phyloP scores from a whole-genome alignment of 2,797 vertebrate genomes.

The Pyrocephalus nanus region DNA sequence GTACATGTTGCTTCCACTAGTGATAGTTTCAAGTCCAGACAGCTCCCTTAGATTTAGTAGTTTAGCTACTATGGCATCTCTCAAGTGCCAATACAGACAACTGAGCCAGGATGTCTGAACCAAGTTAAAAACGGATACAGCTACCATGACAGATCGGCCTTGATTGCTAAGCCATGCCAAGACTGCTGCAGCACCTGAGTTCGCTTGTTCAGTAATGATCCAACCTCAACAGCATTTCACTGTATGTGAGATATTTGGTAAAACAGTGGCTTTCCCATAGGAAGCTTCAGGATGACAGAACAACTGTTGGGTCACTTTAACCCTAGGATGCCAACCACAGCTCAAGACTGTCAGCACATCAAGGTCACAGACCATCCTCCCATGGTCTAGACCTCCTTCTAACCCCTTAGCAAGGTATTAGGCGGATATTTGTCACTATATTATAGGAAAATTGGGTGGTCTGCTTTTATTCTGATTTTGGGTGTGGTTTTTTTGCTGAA shows the following conservation, averaged over 20 bases:
- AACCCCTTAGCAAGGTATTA: background rate
- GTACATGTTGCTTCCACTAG: background rate
- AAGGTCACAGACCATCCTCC: background rate
- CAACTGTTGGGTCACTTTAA: background rate
- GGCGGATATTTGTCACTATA: background rate
- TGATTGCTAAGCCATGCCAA: background rate
- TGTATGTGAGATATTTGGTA: background rate
- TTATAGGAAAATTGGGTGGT: background rate
- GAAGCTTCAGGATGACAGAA: background rate
- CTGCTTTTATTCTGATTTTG: background rate
- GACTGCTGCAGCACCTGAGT: background rate
- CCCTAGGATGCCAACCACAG: background rate
- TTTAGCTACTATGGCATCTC: background rate
- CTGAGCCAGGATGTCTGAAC: background rate
- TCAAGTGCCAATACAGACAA: background rate
- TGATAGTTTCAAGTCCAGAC: background rate
- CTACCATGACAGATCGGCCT: background rate
- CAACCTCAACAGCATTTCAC: background rate
- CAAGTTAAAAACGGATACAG: background rate
- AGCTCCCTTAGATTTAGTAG: background rate
- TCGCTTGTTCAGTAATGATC: background rate
- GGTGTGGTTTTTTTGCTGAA: background rate
- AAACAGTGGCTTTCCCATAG: background rate
- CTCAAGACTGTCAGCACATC: background rate
- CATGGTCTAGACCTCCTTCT: background rate